phyloP scores from a whole-genome alignment of 2,888 invertebrate genomes.

The Drosophila longiperda region DNA sequence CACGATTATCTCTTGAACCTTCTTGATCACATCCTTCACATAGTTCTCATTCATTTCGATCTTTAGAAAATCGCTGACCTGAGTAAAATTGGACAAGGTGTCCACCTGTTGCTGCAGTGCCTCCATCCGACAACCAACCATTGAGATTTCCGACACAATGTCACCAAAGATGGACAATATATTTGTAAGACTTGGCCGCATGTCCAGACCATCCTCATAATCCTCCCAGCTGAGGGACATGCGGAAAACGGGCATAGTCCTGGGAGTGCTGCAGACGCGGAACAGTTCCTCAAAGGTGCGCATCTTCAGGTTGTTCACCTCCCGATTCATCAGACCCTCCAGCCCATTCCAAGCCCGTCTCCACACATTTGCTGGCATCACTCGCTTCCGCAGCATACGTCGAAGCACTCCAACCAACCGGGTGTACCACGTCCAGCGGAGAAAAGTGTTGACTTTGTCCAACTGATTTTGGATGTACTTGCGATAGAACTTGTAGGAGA shows the following conservation, averaged over 20 bases:
- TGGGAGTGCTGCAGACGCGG: constrained; percentile 86
- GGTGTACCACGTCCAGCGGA: constrained; percentile 85
- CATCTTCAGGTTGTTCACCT: constrained; percentile 89
- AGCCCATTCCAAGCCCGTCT: constrained; percentile 84
- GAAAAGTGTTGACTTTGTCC: constrained; percentile 82
- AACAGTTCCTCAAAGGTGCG: constrained; percentile 88
- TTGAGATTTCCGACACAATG: constrained; percentile 87
- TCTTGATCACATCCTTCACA: constrained; percentile 85
- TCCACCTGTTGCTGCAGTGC: constrained; percentile 86
- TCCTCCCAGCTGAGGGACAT: constrained; percentile 85
- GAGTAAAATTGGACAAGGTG: constrained; percentile 66
- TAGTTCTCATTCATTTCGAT: constrained; percentile 87
- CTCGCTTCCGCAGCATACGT: constrained; percentile 77
- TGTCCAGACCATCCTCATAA: constrained; percentile 83
- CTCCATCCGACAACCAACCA: constrained; percentile 87
- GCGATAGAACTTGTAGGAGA: constrained; percentile 71
- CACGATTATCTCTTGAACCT: constrained; percentile 86
- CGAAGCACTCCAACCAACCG: constrained; percentile 83
- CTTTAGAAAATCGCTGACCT: constrained; percentile 85
- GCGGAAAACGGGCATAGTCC: constrained; percentile 88
- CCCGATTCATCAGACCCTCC: constrained; percentile 86
- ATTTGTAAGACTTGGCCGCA: constrained; percentile 87
- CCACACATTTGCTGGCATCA: constrained; percentile 74
- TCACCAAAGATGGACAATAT: constrained; percentile 87
- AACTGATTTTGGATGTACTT: constrained; percentile 79